Conservation (phyloP, 2,888 invertebrate genomes). For the Pollenia angustigena region DNA sequence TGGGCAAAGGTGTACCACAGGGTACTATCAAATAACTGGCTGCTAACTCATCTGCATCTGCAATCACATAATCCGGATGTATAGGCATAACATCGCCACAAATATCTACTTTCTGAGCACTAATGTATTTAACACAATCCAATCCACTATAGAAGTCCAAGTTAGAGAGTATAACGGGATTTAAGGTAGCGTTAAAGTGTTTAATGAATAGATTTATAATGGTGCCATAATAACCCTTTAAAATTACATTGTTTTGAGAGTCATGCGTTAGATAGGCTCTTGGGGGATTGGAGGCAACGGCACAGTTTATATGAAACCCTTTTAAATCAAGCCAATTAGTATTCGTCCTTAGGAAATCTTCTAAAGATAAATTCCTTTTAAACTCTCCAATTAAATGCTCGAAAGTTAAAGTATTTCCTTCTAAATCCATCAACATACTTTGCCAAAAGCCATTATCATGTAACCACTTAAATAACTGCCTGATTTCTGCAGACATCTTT, state of each 20-base stretch:
- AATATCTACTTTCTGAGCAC: slow-evolving; percentile 25
- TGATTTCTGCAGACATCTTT: not conserved
- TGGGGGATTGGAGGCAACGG: slow-evolving; percentile 58
- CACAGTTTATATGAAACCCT: slow-evolving; percentile 51
- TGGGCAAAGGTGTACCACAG: slow-evolving; percentile 41
- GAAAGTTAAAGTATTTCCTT: not conserved
- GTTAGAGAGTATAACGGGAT: slow-evolving; percentile 8
- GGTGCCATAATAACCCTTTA: slow-evolving; percentile 56
- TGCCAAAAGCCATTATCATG: slow-evolving; percentile 43
- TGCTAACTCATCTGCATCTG: not conserved
- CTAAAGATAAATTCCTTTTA: not conserved
- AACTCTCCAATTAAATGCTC: not conserved
- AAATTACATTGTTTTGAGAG: not conserved
- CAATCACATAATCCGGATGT: slow-evolving; percentile 5
- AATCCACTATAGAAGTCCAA: not conserved
- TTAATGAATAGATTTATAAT: slow-evolving; percentile 50
- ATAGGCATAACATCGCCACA: slow-evolving; percentile 61
- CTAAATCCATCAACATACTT: slow-evolving; percentile 18
- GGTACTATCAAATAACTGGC: slow-evolving; percentile 57
- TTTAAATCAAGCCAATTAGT: slow-evolving; percentile 24
- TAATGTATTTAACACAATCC: slow-evolving; percentile 48
- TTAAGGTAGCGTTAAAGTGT: slow-evolving; percentile 59
- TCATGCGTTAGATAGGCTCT: slow-evolving; percentile 43
- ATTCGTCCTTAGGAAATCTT: not conserved
- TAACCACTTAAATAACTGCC: slow-evolving; percentile 20